Conservation (phyloP, 2,888 invertebrate species). For the Acrocyrtus sp. region DNA sequence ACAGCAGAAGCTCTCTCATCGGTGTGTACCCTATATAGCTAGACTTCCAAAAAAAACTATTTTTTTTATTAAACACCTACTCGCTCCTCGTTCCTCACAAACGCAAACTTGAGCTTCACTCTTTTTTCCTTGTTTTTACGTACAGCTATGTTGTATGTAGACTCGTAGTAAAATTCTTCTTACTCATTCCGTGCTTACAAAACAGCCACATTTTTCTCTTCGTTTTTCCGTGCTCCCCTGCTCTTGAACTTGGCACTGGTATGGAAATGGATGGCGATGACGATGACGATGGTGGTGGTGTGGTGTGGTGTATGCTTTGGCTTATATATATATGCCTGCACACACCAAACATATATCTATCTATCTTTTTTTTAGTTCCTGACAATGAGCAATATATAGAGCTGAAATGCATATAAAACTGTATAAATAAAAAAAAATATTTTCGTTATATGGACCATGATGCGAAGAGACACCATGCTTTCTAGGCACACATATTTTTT, state of each 20-base stretch:
- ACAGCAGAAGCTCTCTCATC: neutral
- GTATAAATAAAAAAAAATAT: neutral
- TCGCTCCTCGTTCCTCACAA: neutral
- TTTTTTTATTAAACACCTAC: neutral
- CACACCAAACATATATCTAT: neutral
- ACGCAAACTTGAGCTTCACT: neutral
- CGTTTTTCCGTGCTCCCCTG: constrained; percentile 10
- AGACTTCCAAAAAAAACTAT: neutral
- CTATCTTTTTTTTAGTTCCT: neutral
- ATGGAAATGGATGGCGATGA: neutral
- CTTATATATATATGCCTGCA: neutral
- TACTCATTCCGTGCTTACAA: neutral
- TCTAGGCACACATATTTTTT: neutral
- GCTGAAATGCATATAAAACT: no score
- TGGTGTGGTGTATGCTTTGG: constrained; percentile 1
- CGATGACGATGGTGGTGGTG: constrained; percentile 2
- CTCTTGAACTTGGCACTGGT: constrained; percentile 45
- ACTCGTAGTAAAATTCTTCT: neutral
- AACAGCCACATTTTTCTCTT: neutral
- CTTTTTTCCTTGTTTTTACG: neutral
- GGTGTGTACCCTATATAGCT: neutral
- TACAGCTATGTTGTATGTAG: no score
- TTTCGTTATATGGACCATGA: neutral
- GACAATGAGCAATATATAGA: no score
- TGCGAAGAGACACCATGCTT: neutral